These are phyloP conservation scores for Notiomystis cincta DNA, from an alignment of 2,113 vertebrate species.

Conservation along the genomic window DNA sequence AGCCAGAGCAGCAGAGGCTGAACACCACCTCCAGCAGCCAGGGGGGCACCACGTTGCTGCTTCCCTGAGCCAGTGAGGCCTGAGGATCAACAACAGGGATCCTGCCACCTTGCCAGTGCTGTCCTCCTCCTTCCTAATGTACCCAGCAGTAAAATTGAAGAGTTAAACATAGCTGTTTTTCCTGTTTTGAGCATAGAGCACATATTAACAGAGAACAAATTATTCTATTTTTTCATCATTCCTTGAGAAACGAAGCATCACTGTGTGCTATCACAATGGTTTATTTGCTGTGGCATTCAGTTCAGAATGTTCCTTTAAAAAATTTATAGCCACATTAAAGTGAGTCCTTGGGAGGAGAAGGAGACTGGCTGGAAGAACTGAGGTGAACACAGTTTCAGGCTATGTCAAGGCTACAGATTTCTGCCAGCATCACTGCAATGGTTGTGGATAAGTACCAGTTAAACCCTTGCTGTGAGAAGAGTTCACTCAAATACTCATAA, in stretches of 20 bases:
- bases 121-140: not conserved
- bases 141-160: not conserved
- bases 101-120: not conserved
- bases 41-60: not conserved
- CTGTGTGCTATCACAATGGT: not conserved
- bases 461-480: not conserved
- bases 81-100: not conserved
- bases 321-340: conserved; percentile 38
- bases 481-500: not conserved
- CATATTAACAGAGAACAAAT: not conserved
- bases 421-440: not conserved
- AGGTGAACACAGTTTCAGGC: not conserved
- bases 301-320: conserved; percentile 14
- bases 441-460: not conserved
- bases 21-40: not conserved
- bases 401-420: not conserved
- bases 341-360: not conserved
- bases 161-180: not conserved
- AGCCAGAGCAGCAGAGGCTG: not conserved
- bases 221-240: not conserved
- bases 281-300: conserved; percentile 13
- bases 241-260: not conserved
- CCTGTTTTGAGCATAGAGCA: not conserved
- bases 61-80: not conserved
- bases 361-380: not conserved